Base-by-base conservation (phyloP, 1,140 invertebrate genomes). In the Eupristina koningsbergeri region DNA sequence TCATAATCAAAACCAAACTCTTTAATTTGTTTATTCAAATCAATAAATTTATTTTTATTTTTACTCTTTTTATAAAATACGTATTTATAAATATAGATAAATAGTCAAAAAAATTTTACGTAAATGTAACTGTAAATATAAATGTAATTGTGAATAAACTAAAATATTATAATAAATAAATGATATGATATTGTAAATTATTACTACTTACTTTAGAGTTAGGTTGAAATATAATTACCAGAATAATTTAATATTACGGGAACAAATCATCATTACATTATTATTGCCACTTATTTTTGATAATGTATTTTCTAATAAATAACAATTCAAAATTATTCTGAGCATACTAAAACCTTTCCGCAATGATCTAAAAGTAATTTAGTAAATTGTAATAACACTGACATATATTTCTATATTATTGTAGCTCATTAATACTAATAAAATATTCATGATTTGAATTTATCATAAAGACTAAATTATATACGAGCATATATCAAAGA, bases 291-390 rank as follows among this genome's bases (percentile, higher is more conserved):
- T 77, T 69, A 67, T 77, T 11, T 1, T 22, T 26, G 0, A 47
- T 31, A 41, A 69, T 58, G 11, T 75, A 63, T 80, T 84, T 83
- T 75, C 75, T 31, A 80, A 80, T 80, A 80, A 84, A 84, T 74
- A 80, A 84, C 50, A 78, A 80, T 74, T 36, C n/a, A 63, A 22
- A 15, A 6, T 29, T 58, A 31, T 61, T 80, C 13, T 34, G 26
- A 39, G 8, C 26, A 26, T 58, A 53, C 45, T 75, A 64, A 79
- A 71, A 84, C 80, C 76, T 61, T 84, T 80, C 83, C 76, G 77
- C 77, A 71, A 75, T 64, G 83, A 75, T 69, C 47, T 36, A 53
- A 84, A 79, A 80, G 83, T 84, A 84, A 84, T 79, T 73, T 79
- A 50, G 67, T 79, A 73, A 84, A 67, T 61, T 61, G 47, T 74